These are phyloP conservation scores for Catostylus mosaicus DNA, from an alignment of 30 jellyfish, hydroid and myxozoan species.

Conservation along the genomic window DNA sequence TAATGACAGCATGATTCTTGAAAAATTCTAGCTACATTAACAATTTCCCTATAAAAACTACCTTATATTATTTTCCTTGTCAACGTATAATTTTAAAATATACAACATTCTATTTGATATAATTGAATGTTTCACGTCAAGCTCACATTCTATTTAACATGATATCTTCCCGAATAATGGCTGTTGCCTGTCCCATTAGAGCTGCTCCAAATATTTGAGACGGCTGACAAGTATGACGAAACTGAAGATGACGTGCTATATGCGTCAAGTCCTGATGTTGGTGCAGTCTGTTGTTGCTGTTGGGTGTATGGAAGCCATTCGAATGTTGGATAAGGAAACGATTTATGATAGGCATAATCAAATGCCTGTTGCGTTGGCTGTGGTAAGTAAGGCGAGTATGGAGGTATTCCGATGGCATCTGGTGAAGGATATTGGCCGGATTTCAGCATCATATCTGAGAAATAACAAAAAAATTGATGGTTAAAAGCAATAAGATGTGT, in stretches of 20 bases:
- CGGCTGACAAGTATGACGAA: slow-evolving; percentile 54
- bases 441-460: slow-evolving; percentile 58
- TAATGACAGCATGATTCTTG: too few species aligned
- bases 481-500: neutral
- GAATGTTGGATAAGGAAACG: slow-evolving; percentile 38
- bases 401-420: slow-evolving; percentile 40
- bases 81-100: neutral
- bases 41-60: neutral
- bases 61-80: neutral
- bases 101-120: neutral
- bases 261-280: slow-evolving; percentile 42
- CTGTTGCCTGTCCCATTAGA: slow-evolving; percentile 4
- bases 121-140: neutral
- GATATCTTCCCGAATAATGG: slow-evolving; percentile 50
- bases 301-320: slow-evolving; percentile 62
- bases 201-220: slow-evolving; percentile 59
- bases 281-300: slow-evolving; percentile 23
- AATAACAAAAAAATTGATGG: neutral
- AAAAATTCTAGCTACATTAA: too few species aligned
- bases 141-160: slow-evolving; percentile 10
- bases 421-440: slow-evolving; percentile 69
- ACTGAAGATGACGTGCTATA: slow-evolving; percentile 57
- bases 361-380: slow-evolving; percentile 53
- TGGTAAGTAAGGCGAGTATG: slow-evolving; percentile 50
- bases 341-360: slow-evolving; percentile 52